Percentiles rank a stretch among this genome's conserved stretches.
These are phyloP conservation scores for Meleagris gallopavo DNA, from an alignment of 2,113 vertebrate genomes.

Conservation along the genomic window DNA sequence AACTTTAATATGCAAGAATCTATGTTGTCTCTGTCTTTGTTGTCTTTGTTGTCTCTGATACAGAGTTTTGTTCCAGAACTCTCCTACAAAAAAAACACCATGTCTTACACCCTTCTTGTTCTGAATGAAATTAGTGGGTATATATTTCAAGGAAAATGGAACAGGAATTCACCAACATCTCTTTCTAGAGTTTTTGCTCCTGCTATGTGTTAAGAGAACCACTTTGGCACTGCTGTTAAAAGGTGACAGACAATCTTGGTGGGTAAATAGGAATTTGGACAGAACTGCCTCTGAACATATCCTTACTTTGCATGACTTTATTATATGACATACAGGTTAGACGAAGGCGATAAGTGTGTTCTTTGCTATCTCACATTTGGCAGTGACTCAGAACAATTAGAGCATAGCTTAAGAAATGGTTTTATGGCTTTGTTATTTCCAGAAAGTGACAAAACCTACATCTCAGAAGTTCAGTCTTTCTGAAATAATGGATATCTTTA, in stretches of 20 bases:
- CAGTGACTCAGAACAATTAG: neutral
- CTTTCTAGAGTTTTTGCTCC: neutral
- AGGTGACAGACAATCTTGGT: rapidly evolving
- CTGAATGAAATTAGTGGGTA: neutral
- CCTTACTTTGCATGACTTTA: neutral
- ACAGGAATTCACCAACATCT: neutral
- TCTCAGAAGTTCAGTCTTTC: neutral
- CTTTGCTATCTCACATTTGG: neutral
- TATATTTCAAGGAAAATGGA: neutral
- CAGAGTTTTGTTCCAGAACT: neutral
- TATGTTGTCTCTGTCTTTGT: neutral
- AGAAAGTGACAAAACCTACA: neutral
- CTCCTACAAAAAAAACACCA: neutral
- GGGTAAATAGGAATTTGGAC: neutral
- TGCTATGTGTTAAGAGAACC: neutral
- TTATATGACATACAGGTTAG: neutral
- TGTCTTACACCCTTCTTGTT: neutral
- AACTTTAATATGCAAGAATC: neutral
- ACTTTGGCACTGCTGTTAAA: neutral
- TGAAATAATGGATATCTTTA: neutral
- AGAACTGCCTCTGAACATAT: neutral
- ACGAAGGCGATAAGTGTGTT: neutral
- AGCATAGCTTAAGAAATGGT: neutral
- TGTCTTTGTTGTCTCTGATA: neutral
- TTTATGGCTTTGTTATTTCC: neutral